Base-by-base conservation (phyloP, 2,888 invertebrate genomes). In the Synergus gifuensis region DNA sequence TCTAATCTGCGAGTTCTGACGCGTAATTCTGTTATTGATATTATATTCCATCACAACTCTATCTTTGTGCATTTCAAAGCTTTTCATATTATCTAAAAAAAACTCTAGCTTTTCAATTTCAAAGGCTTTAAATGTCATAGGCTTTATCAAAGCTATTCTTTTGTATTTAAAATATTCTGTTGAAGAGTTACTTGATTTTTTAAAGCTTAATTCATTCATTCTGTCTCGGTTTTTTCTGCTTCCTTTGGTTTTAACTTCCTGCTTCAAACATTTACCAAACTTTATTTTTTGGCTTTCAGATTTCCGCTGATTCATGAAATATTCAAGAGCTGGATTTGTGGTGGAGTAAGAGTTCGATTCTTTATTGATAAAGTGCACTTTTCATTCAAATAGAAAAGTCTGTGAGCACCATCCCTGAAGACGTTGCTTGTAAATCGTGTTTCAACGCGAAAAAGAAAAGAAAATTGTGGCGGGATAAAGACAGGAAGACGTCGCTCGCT, bases 351-450 rank as follows among this genome's bases (percentile, higher is more conserved):
- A 69, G 16, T 69, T 49, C 28, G 69, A 69, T 49, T 28, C 28
- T 49, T 69, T 28, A 69, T 69, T 69, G 69, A 69, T 28, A 69
- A 69, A 49, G 69, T 69, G 49, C 69, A 69, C 46, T 69, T 22
- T 46, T 49, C 28, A 28, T 49, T 69, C 49, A 46, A 49, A 69
- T 22, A 49, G 44, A 69, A 36, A 69, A 46, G 49, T 49, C 49
- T 49, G 49, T 46, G 69, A 49, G 16, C 16, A 69, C 5, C 69
- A 28, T 69, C 69, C 46, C 28, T 69, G 22, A 49, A 69, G 69
- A 49, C 44, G 49, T 49, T 69, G 69, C 46, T 46, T 49, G 69
- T 46, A 22, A 69, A 49, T 69, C 46, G 22, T 46, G 44, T 58
- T 58, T 8, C 49, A 49, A 69, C 28, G 28, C 18, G 22, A 69